Evolutionary conservation across 2,888 invertebrate species (phyloP).

Genomic region (Cheilosia variabilis): DNA sequence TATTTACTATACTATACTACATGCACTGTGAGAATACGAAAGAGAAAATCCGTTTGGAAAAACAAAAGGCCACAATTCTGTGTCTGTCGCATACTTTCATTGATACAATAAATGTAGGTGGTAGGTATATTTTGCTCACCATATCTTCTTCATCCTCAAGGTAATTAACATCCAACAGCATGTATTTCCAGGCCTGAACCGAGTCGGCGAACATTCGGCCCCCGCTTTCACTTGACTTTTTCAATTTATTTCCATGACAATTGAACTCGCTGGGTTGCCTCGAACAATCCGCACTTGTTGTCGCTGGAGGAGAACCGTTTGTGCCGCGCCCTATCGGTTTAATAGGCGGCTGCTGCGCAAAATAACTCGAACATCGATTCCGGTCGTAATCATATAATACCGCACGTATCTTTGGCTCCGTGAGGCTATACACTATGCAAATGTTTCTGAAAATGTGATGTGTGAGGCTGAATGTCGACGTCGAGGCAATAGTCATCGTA

Average conservation of each 20-base stretch:
- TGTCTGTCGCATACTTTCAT: not conserved
- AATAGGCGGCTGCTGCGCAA: conserved; percentile 73
- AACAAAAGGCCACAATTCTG: conserved; percentile 21
- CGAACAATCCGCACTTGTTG: conserved; percentile 49
- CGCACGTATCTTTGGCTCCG: conserved; percentile 81
- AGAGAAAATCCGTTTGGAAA: conserved; percentile 47
- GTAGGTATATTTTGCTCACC: conserved; percentile 79
- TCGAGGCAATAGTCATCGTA: conserved; percentile 78
- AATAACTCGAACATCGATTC: conserved; percentile 78
- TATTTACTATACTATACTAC: not conserved
- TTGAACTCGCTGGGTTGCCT: conserved; percentile 17
- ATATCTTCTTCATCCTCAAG: conserved; percentile 84
- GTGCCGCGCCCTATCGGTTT: conserved; percentile 62
- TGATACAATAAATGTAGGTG: not conserved
- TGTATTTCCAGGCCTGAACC: conserved; percentile 82
- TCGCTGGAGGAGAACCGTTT: conserved; percentile 60
- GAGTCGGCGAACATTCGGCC: conserved; percentile 78
- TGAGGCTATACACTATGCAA: conserved; percentile 81
- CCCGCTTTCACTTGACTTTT: conserved; percentile 72
- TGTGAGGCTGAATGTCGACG: conserved; percentile 74
- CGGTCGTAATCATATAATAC: conserved; percentile 83
- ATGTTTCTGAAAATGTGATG: conserved; percentile 81
- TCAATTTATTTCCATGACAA: conserved; percentile 40
- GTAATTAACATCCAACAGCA: conserved; percentile 81
- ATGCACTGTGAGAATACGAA: conserved; percentile 45